Evolutionary conservation across 2,888 invertebrate species (phyloP), one percentile per base, ranked within the genome.

Genomic region (Torymus auratus): DNA sequence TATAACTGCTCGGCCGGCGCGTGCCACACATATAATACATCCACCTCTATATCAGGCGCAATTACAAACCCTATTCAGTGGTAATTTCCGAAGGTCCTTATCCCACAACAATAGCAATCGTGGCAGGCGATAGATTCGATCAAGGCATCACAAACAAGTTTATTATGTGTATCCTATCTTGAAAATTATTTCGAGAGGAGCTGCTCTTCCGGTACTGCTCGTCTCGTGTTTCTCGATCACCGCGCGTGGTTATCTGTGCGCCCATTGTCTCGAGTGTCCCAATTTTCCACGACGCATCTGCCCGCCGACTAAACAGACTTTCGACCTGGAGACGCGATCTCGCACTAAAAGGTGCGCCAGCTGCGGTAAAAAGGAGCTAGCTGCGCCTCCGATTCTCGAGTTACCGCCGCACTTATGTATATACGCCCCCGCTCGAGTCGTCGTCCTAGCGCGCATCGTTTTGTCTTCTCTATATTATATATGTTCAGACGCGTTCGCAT

Each of bases 261-360:
- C 61, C 82, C 83, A 88, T 88, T 88, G 87, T 88, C 87, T 88
- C 87, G 85, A 80, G 84, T 84, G 83, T 85, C 84, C 82, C 84
- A 83, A 86, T 85, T 86, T 85, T 28, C 58, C 28, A 5, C 65
- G 58, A 68, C 17, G 71, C 80, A 80, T 80, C 75, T 76, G 80
- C 76, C 70, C 41, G 55, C 13, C 67, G 85, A 50, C 28, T 78
- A 85, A 82, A 84, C 83, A 82, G 81, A 78, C 61, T 69, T 77
- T 65, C 53, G 17, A 61, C 11, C 13, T 17, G 15, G 76, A 81
- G 82, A 80, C 28, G 69, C 60, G 79, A 12, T 5, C 28, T 28
- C 28, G 28, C 28, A 28, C 28, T 2, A 28, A 28, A 28, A 28
- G 28, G 28, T 28, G 7, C 7, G 28, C 85, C 89, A 88, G 88